Percentiles rank a stretch among this genome's conserved stretches.
Conservation (phyloP, 2,888 invertebrate genomes). For the Tipula unca region DNA sequence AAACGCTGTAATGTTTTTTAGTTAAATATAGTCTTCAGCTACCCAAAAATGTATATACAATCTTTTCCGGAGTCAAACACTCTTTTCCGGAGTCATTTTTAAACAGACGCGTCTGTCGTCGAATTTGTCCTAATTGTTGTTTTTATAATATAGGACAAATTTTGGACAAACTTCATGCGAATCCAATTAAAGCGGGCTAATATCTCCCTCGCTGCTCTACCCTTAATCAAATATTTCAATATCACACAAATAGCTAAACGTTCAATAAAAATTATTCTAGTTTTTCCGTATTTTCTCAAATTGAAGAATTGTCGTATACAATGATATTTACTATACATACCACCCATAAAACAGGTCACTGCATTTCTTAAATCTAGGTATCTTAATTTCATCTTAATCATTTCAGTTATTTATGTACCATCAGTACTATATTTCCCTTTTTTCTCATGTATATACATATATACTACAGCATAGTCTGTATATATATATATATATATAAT, state of each 20-base stretch:
- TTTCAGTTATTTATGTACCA: not conserved
- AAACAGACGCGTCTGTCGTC: too few relatives aligned
- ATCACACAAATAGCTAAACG: not conserved
- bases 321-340: not conserved
- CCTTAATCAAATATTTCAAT: too few relatives aligned
- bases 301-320: not conserved
- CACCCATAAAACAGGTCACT: not conserved
- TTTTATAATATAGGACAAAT: too few relatives aligned
- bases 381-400: not conserved
- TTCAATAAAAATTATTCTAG: not conserved
- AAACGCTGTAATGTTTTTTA: too few relatives aligned
- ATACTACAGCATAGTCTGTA: not conserved
- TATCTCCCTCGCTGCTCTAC: not conserved
- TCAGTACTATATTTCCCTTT: not conserved
- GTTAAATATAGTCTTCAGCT: too few relatives aligned
- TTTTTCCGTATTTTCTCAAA: not conserved
- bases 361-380: not conserved
- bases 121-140: too few relatives aligned
- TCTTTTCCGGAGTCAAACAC: too few relatives aligned
- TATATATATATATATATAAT: not conserved
- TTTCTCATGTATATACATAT: not conserved
- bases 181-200: not conserved
- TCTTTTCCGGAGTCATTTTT: too few relatives aligned
- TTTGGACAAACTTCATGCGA: too few relatives aligned
- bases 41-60: too few relatives aligned